phyloP scores from a whole-genome alignment of 2,888 invertebrate species.

The Nymphalis c-album region DNA sequence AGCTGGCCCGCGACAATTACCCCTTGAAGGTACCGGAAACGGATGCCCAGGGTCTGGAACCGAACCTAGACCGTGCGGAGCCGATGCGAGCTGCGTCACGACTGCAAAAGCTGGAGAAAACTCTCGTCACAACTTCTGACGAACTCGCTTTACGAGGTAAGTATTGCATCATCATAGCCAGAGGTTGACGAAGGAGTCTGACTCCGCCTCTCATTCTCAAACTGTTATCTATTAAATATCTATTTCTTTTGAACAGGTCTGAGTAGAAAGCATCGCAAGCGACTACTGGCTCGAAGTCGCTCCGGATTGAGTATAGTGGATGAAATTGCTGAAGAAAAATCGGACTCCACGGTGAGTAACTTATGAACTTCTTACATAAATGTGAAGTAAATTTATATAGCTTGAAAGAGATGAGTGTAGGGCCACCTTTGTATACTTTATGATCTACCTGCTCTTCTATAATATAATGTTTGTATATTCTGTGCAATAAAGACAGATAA shows the following conservation, averaged over 20 bases:
- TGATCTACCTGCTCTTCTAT: no score
- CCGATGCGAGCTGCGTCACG: constrained; percentile 61
- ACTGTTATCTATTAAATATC: neutral
- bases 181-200: no score
- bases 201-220: no score
- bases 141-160: constrained; percentile 71
- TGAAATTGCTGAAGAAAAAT: constrained; percentile 43
- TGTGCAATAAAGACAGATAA: no score
- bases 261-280: constrained; percentile 65
- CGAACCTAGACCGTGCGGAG: constrained; percentile 57
- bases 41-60: constrained; percentile 47
- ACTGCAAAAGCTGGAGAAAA: constrained; percentile 77
- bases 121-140: constrained; percentile 63
- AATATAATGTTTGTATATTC: no score
- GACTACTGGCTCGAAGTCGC: constrained; percentile 59
- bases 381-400: no score
- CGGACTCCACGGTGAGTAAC: constrained; percentile 40
- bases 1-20: constrained; percentile 82
- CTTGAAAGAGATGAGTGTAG: neutral
- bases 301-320: constrained; percentile 63
- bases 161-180: neutral
- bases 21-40: constrained; percentile 81
- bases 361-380: neutral
- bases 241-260: constrained; percentile 50
- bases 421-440: no score